These are phyloP conservation scores for Psilanteris sp. DNA, from an alignment of 1,140 invertebrate genomes.

Conservation along the genomic window DNA sequence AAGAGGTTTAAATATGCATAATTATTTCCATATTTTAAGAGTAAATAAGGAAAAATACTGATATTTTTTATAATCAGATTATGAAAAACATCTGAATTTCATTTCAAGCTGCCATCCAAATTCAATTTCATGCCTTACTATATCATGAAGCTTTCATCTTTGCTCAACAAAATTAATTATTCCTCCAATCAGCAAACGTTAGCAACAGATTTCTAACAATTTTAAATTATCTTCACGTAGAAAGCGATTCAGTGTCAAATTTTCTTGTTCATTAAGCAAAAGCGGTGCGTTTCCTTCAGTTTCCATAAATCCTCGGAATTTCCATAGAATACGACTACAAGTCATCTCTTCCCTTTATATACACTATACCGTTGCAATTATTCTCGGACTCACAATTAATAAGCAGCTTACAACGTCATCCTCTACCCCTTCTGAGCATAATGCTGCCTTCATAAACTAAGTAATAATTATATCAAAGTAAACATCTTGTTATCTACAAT, in stretches of 20 bases:
- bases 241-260: slow-evolving; percentile 43
- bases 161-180: slow-evolving; percentile 8
- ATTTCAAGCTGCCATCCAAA: too few species aligned
- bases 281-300: slow-evolving; percentile 15
- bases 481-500: slow-evolving; percentile 55
- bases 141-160: background rate
- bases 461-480: slow-evolving; percentile 63
- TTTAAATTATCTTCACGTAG: slow-evolving; percentile 14
- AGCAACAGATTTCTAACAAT: slow-evolving; percentile 2
- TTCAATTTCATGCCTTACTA: background rate
- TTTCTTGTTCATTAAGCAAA: slow-evolving; percentile 50
- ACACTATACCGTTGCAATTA: slow-evolving; percentile 52
- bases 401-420: slow-evolving; percentile 62
- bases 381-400: slow-evolving; percentile 64
- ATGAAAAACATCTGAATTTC: too few species aligned
- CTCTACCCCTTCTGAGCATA: slow-evolving; percentile 34
- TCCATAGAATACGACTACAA: slow-evolving; percentile 49
- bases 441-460: slow-evolving; percentile 61
- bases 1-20: too few species aligned
- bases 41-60: too few species aligned
- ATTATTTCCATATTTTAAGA: too few species aligned
- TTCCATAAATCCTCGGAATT: slow-evolving; percentile 58
- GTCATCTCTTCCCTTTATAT: slow-evolving; percentile 46
- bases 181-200: slow-evolving; percentile 3
- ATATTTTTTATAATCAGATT: too few species aligned